Evolutionary conservation across 2,797 vertebrate genomes (phyloP).

Genomic region (Brotula barbata): DNA sequence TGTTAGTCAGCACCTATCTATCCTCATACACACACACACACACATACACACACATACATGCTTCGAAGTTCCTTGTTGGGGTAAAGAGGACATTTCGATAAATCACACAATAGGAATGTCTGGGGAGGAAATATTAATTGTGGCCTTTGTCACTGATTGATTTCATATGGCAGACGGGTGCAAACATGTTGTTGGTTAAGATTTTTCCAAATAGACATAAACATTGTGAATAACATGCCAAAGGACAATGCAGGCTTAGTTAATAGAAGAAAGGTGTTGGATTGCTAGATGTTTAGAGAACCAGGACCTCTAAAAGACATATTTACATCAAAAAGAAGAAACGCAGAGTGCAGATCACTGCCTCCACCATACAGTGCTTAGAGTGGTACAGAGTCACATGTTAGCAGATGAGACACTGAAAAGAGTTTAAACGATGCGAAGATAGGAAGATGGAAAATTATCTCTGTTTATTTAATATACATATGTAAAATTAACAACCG

Average conservation of each 20-base stretch:
- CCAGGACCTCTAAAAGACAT: slow-evolving; percentile 1
- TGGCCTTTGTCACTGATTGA: slow-evolving; percentile 61
- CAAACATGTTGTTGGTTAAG: slow-evolving; percentile 48
- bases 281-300: slow-evolving; percentile 4
- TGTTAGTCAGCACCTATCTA: slow-evolving; percentile 52
- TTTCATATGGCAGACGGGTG: slow-evolving; percentile 59
- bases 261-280: slow-evolving; percentile 41
- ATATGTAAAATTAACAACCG: too few relatives aligned
- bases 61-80: slow-evolving; percentile 30
- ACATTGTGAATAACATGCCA: slow-evolving; percentile 21
- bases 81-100: slow-evolving; percentile 57
- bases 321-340: too few relatives aligned
- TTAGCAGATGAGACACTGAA: too few relatives aligned
- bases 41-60: slow-evolving; percentile 22
- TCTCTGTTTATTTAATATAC: too few relatives aligned
- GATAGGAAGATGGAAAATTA: too few relatives aligned
- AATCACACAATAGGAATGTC: slow-evolving; percentile 58
- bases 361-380: too few relatives aligned
- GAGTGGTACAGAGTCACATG: too few relatives aligned
- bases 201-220: slow-evolving; percentile 44
- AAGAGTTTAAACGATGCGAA: too few relatives aligned
- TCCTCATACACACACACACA: background rate
- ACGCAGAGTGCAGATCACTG: too few relatives aligned
- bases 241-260: slow-evolving; percentile 3
- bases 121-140: slow-evolving; percentile 63